phyloP scores from a whole-genome alignment of 2,888 invertebrate species.

The Drosophila paranaensis region DNA sequence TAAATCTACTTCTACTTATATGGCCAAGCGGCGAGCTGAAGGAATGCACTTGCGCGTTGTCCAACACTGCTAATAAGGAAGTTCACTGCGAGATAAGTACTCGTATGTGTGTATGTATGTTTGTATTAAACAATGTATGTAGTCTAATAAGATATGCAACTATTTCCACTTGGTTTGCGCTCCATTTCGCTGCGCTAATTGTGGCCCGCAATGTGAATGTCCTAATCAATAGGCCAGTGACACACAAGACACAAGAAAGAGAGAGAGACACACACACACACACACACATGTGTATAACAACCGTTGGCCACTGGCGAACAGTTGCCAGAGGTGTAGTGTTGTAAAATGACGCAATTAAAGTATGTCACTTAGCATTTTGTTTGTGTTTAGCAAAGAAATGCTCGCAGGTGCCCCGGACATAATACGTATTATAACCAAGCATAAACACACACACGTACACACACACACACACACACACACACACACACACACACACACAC shows the following conservation, averaged over 20 bases:
- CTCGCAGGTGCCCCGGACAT: slow-evolving; percentile 23
- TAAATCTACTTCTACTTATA: slow-evolving; percentile 47
- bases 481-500: slow-evolving; percentile 16
- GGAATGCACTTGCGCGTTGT: slow-evolving; percentile 13
- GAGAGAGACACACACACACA: not conserved
- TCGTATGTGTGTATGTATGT: not conserved
- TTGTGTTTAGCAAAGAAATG: slow-evolving; percentile 47
- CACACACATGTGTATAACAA: slow-evolving; percentile 2
- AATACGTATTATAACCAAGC: slow-evolving; percentile 47
- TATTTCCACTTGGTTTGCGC: slow-evolving; percentile 31
- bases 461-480: slow-evolving; percentile 15
- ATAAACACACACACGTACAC: slow-evolving; percentile 17
- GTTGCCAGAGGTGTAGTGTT: slow-evolving; percentile 43
- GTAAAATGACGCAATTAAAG: slow-evolving; percentile 71
- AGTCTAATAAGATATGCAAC: slow-evolving; percentile 24
- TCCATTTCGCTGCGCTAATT: slow-evolving; percentile 58
- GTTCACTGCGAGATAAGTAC: slow-evolving; percentile 30
- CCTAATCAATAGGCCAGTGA: slow-evolving; percentile 69
- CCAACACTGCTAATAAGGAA: slow-evolving; percentile 48
- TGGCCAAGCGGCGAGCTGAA: slow-evolving; percentile 41
- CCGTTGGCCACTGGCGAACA: slow-evolving; percentile 29
- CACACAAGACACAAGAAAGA: slow-evolving; percentile 24
- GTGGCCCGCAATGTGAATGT: slow-evolving; percentile 64
- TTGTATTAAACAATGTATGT: not conserved
- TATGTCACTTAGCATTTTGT: slow-evolving; percentile 55